Percentiles rank a stretch among this genome's conserved stretches.
Evolutionary conservation across 2,113 vertebrate genomes (phyloP).

Genomic region (Tringa solitaria): DNA sequence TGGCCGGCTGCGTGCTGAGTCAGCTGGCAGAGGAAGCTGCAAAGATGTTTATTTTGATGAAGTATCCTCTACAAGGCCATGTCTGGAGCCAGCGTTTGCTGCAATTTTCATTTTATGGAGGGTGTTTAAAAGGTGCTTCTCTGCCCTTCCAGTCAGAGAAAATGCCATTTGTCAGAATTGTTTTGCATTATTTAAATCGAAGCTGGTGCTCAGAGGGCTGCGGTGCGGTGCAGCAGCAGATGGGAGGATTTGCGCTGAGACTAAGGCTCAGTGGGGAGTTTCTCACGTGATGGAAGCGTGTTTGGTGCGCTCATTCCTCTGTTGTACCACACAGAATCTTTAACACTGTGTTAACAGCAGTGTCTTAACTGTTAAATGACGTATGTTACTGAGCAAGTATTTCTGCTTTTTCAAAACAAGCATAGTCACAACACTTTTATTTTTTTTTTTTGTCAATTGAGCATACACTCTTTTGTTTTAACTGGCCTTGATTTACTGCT

Average conservation of each 20-base stretch:
- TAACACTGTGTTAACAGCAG: neutral
- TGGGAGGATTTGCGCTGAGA: neutral
- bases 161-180: neutral
- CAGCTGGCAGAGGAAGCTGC: slow-evolving; percentile 53
- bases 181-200: neutral
- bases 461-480: neutral
- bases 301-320: neutral
- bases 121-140: slow-evolving; percentile 5
- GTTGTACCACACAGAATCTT: neutral
- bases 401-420: neutral
- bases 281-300: neutral
- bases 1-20: slow-evolving; percentile 45
- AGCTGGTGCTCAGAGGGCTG: neutral
- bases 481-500: neutral
- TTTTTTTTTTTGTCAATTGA: neutral
- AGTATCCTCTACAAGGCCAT: neutral
- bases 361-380: neutral
- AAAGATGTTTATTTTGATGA: slow-evolving; percentile 26
- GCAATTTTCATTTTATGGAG: slow-evolving; percentile 1
- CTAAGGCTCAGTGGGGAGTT: neutral
- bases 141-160: neutral
- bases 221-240: neutral
- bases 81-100: neutral
- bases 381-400: neutral
- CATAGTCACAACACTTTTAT: neutral